Evolutionary conservation across 2,888 invertebrate genomes (phyloP), one percentile per base, ranked within the genome.

Genomic region (Gandaritis pyraliata): DNA sequence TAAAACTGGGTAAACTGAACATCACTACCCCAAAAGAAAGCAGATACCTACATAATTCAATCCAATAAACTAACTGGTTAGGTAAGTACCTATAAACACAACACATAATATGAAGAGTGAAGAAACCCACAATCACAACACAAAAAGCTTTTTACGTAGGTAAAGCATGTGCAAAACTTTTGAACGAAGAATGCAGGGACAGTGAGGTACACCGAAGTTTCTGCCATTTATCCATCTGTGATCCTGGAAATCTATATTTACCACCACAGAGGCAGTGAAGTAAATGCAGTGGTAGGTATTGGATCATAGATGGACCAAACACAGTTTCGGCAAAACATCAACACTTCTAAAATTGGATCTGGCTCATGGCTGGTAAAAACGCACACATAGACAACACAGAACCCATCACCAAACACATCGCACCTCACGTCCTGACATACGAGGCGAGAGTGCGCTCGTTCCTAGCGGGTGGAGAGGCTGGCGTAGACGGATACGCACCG

Each of bases 401-500:
- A 64, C 61, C 70, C 71, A 68, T 56, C 68, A 69, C 69, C 71
- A 60, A 65, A 63, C 72, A 63, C 64, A 73, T 67, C 71, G 63
- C 68, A 69, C 91, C 91, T 92, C 91, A 92, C 73, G 90, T 76
- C 80, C 87, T 82, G 75, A 84, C 72, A 85, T 88, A 88, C 65
- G 90, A 86, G 67, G 83, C 85, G 71, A 85, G 75, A 65, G 89
- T 89, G 15, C 48, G 48, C 71, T 88, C 87, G 76, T 83, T 86
- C 82, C 73, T 83, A 72, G 76, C 68, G 61, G 76, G 75, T 61
- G 70, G 70, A 57, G 87, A 83, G 77, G 78, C 81, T 65, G 88
- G 89, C 83, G 88, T 83, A 64, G 90, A 85, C 58, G 86, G 88
- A 90, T 92, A 92, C 92, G 90, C 94, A 87, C 93, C 93, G 87